These are phyloP conservation scores for Oeneis ivallda DNA, from an alignment of 2,888 invertebrate species.

Conservation along the genomic window DNA sequence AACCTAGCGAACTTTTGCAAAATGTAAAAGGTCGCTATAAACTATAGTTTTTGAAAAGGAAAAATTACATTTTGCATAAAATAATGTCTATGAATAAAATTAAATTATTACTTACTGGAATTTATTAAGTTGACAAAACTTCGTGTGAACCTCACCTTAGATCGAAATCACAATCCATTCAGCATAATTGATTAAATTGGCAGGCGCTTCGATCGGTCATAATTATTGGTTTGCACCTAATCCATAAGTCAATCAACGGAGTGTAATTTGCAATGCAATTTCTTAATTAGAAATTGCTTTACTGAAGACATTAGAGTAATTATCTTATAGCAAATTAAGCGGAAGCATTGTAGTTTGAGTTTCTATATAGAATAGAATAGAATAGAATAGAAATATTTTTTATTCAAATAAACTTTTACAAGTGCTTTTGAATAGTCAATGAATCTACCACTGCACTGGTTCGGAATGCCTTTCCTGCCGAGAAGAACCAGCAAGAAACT, in stretches of 20 bases:
- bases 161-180: conserved; percentile 33
- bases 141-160: conserved; percentile 18
- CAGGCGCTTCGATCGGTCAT: conserved; percentile 49
- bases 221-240: conserved; percentile 54
- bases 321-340: background rate
- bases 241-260: conserved; percentile 43
- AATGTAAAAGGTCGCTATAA: too few species aligned
- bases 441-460: too few species aligned
- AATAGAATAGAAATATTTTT: too few species aligned
- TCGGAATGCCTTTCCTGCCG: too few species aligned
- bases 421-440: too few species aligned
- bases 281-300: conserved; percentile 14
- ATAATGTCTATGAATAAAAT: background rate
- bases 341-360: background rate
- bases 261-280: conserved; percentile 28
- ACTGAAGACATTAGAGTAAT: conserved; percentile 4
- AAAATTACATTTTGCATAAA: background rate
- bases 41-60: too few species aligned
- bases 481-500: too few species aligned
- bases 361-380: too few species aligned
- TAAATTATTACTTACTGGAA: background rate
- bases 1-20: too few species aligned
- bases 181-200: conserved; percentile 57
- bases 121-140: background rate
- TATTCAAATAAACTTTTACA: too few species aligned